Conservation (phyloP, 2,888 invertebrate species). For the Sesamia inferens region DNA sequence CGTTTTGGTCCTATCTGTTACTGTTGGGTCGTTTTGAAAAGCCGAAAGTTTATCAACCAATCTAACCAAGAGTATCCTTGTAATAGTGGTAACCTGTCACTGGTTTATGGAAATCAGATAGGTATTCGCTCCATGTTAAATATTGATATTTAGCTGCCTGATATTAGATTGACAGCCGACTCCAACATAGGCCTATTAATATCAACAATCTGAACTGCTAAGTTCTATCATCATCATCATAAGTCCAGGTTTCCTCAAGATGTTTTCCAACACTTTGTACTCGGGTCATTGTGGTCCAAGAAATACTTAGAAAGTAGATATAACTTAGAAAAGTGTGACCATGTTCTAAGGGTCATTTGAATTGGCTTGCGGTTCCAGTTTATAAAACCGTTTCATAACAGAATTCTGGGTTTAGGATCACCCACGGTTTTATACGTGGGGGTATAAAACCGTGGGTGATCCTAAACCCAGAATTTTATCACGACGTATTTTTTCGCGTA, state of each 20-base stretch:
- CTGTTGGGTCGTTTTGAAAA: not conserved
- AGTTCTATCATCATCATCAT: too few species aligned
- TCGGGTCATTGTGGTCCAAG: too few species aligned
- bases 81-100: not conserved
- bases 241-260: too few species aligned
- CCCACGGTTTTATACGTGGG: too few species aligned
- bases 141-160: not conserved
- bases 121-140: not conserved
- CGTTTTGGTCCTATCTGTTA: too few species aligned
- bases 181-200: not conserved
- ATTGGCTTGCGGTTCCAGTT: not conserved
- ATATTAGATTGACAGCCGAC: not conserved
- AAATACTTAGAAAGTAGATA: too few species aligned
- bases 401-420: too few species aligned
- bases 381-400: not conserved
- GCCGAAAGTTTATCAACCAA: not conserved
- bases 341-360: not conserved
- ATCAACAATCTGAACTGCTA: not conserved
- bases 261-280: too few species aligned
- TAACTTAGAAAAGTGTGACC: too few species aligned
- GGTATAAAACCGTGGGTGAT: not conserved
- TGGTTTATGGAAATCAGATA: not conserved
- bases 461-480: too few species aligned
- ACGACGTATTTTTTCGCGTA: too few species aligned
- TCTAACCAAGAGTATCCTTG: not conserved